phyloP scores from a whole-genome alignment of 2,888 invertebrate genomes.

The Ceramica pisi region DNA sequence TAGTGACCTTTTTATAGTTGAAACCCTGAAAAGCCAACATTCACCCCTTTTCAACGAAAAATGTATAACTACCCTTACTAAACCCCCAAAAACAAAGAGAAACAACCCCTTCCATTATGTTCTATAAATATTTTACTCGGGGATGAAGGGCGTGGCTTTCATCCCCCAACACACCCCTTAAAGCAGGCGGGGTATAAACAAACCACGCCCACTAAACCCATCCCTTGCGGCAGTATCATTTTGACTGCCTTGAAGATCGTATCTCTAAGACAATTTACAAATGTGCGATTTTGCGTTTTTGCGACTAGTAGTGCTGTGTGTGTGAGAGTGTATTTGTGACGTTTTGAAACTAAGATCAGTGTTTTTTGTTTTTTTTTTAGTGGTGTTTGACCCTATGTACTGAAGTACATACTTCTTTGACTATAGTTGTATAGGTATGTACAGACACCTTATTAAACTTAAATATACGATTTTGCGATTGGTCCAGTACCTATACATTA shows the following conservation, averaged over 20 bases:
- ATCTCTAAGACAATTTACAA: constrained; percentile 24
- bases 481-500: no score
- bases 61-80: constrained; percentile 3
- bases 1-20: background rate
- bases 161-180: constrained; percentile 32
- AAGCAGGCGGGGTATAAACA: constrained; percentile 27
- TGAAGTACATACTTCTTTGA: background rate
- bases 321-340: constrained; percentile 18
- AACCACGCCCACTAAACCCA: constrained; percentile 41
- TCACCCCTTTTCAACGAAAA: background rate
- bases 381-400: background rate
- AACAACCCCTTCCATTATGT: constrained; percentile 53
- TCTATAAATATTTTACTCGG: constrained; percentile 50
- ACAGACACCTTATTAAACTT: background rate
- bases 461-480: no score
- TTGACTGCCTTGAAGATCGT: constrained; percentile 32
- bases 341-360: background rate
- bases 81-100: constrained; percentile 37
- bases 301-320: constrained; percentile 23
- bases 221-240: constrained; percentile 43
- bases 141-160: constrained; percentile 44
- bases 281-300: constrained; percentile 30
- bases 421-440: background rate
- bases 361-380: background rate
- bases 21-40: background rate